Conservation (phyloP, 2,113 vertebrate genomes). For the Vulpes vulpes region DNA sequence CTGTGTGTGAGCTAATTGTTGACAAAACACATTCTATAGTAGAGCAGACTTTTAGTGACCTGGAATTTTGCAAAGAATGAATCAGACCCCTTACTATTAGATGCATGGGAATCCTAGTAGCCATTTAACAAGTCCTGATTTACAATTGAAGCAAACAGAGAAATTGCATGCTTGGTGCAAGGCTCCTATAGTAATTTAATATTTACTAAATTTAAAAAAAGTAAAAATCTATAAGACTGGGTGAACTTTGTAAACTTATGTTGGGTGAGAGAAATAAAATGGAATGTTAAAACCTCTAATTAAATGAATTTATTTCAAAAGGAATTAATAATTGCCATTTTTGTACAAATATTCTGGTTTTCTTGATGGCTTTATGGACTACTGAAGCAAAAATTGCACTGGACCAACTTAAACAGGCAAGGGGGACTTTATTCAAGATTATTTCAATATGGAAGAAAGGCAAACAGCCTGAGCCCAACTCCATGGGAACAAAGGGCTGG, state of each 20-base stretch:
- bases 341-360: not conserved
- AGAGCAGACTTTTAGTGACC: not conserved
- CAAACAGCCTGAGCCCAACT: not conserved
- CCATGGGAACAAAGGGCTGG: not conserved
- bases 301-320: not conserved
- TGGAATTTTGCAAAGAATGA: constrained; percentile 38
- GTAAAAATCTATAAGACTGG: not conserved
- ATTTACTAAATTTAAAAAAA: not conserved
- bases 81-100: not conserved
- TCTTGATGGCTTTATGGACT: not conserved
- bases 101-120: not conserved
- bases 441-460: not conserved
- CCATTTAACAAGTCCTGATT: not conserved
- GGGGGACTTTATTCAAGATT: not conserved
- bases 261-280: constrained; percentile 13
- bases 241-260: not conserved
- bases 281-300: not conserved
- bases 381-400: not conserved
- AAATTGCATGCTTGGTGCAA: constrained; percentile 4
- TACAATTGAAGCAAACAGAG: constrained; percentile 19
- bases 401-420: not conserved
- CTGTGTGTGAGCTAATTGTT: not conserved
- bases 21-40: not conserved
- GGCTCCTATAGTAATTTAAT: not conserved
- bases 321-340: not conserved